Conservation (phyloP, 2,113 vertebrate genomes). For the Cephalopterus ornatus region DNA sequence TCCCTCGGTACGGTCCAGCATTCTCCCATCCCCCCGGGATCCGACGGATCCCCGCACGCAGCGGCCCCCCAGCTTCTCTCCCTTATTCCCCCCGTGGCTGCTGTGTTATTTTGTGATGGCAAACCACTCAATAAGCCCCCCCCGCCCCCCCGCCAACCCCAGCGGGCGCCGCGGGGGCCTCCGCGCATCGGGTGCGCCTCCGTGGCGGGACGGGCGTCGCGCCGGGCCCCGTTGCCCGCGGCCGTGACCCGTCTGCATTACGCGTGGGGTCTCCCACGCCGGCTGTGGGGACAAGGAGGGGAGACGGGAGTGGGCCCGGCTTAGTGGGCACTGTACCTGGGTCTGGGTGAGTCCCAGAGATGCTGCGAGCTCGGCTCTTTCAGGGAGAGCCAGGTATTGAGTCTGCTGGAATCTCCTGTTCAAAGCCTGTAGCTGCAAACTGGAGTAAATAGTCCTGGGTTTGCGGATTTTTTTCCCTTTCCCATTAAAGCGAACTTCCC, state of each 20-base stretch:
- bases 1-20: neutral
- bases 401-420: constrained; percentile 99
- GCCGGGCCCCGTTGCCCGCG: neutral
- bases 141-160: neutral
- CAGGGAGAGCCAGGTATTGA: constrained; percentile 95
- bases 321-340: constrained; percentile 80
- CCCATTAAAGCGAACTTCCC: constrained; percentile 97
- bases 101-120: neutral
- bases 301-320: neutral
- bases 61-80: neutral
- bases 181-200: neutral
- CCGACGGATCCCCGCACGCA: neutral
- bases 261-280: neutral
- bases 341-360: constrained; percentile 98
- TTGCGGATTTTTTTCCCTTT: constrained; percentile 99
- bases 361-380: constrained; percentile 96
- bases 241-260: neutral
- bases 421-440: constrained; percentile 96
- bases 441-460: constrained; percentile 98
- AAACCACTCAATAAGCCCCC: neutral
- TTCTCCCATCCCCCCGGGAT: no score
- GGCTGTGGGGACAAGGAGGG: neutral
- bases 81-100: no score
- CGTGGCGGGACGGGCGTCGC: neutral
- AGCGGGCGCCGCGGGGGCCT: neutral